Evolutionary conservation across 1,140 invertebrate species (phyloP).

Genomic region (Mya arenaria): DNA sequence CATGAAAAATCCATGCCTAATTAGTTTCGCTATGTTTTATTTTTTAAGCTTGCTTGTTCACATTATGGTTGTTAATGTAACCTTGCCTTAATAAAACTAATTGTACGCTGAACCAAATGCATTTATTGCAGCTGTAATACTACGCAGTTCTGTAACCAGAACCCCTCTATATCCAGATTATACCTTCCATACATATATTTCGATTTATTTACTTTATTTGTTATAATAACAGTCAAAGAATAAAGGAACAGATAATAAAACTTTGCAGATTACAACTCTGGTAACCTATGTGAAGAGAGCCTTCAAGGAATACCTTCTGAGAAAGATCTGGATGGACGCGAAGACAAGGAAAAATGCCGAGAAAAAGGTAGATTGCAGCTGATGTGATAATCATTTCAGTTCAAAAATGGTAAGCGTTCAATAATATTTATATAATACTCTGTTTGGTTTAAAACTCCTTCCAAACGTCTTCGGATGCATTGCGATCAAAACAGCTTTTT

Average conservation of each 20-base stretch:
- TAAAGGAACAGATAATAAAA: neutral
- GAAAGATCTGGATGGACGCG: constrained; percentile 95
- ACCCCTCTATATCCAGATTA: no score
- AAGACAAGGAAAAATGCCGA: constrained; percentile 91
- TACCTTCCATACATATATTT: no score
- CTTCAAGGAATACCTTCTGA: constrained; percentile 92
- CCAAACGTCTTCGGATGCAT: neutral
- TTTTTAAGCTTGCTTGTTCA: no score
- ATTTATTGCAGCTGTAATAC: neutral
- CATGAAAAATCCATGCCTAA: no score
- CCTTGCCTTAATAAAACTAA: neutral
- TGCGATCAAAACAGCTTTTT: neutral
- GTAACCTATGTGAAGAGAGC: constrained; percentile 92
- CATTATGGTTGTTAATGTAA: no score
- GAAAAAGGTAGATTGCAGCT: constrained; percentile 84
- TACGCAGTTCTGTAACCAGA: neutral
- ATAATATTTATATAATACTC: neutral
- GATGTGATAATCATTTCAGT: neutral
- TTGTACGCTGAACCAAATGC: neutral
- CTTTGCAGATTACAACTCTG: constrained; percentile 90
- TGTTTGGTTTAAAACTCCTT: neutral
- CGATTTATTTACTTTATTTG: neutral
- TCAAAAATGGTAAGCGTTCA: neutral
- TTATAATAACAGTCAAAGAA: neutral
- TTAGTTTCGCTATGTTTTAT: no score